Base-by-base conservation (phyloP, 2,888 invertebrate genomes). In the Leucophenga montana region DNA sequence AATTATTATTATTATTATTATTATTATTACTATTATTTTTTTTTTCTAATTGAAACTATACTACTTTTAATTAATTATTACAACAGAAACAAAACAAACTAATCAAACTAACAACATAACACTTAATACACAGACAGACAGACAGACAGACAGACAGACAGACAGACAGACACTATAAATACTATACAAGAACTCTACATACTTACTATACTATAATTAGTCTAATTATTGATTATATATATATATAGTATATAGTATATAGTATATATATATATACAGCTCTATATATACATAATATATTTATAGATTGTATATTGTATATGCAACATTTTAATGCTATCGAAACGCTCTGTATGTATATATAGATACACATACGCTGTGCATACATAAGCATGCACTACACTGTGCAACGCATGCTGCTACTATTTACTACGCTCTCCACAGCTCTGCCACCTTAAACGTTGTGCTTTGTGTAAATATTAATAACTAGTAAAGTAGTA, bases 21-120 rank as follows among this genome's bases (percentile, higher is more conserved):
- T 65, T 48, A 65, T 20, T 44, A 46, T 46, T 48, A 65, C 81
- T 80, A 79, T 84, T 82, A 80, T 82, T 76, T 72, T 33, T 59
- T 50, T 13, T 27, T 64, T 61, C 67, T 11, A 5, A 50, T n/a
- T n/a, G 44, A 64, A 78, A 78, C 73, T 77, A 78, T 78, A 70
- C 72, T 56, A 62, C 31, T 66, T 53, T 66, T 66, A 65, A 62
- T 66, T 66, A 68, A 66, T 66, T 31, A 64, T 76, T 73, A 73
- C 48, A 70, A 75, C 71, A 70, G 22, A 16, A 66, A 76, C 67
- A 70, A 27, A 71, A 74, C 77, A 69, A 75, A 72, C 69, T 72
- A 68, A 73, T 74, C 74, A 57, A 46, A 78, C 78, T 84, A 84
- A 83, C 80, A n/a, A 83, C 83, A 82, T 85, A 84, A 85, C 85